A percentile compares a stretch with the other conserved stretches of the same genome.
Conservation (phyloP, 2,797 vertebrate species). For the Zenarchopterus dispar region DNA sequence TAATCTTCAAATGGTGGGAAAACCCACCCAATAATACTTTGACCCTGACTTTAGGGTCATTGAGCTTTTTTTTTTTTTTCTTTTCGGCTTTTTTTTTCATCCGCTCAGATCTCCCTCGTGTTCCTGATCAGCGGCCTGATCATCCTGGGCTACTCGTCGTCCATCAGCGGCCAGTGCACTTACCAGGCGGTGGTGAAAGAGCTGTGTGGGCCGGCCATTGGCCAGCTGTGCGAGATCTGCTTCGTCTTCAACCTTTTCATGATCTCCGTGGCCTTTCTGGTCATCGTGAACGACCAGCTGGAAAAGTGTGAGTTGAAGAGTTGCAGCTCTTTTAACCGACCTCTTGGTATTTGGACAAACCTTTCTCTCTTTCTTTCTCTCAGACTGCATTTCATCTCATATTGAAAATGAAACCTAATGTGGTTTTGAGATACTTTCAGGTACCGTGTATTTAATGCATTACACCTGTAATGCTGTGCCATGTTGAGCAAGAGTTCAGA, state of each 20-base stretch:
- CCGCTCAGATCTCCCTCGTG: conserved; percentile 82
- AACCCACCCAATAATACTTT: no score
- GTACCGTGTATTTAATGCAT: no score
- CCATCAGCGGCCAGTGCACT: conserved; percentile 87
- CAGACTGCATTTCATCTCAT: no score
- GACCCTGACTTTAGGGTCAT: no score
- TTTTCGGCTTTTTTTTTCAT: no score
- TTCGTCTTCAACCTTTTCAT: conserved; percentile 95
- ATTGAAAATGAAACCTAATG: no score
- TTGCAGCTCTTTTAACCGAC: no score
- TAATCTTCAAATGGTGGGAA: no score
- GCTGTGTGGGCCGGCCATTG: conserved; percentile 85
- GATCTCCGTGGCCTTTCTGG: conserved; percentile 95
- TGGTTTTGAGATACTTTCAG: no score
- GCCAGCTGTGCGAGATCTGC: conserved; percentile 92
- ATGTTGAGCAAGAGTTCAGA: no score
- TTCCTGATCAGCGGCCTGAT: conserved; percentile 93
- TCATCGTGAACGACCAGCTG: conserved; percentile 93
- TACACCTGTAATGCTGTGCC: no score
- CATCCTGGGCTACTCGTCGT: conserved; percentile 90
- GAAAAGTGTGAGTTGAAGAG: conserved; percentile 88
- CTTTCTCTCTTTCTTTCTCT: background rate
- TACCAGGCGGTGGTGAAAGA: conserved; percentile 92
- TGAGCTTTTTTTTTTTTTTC: no score
- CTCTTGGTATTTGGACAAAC: background rate